Evolutionary conservation across 2,888 invertebrate species (phyloP), one percentile per base, ranked within the genome.

Genomic region (Andrena minutula): DNA sequence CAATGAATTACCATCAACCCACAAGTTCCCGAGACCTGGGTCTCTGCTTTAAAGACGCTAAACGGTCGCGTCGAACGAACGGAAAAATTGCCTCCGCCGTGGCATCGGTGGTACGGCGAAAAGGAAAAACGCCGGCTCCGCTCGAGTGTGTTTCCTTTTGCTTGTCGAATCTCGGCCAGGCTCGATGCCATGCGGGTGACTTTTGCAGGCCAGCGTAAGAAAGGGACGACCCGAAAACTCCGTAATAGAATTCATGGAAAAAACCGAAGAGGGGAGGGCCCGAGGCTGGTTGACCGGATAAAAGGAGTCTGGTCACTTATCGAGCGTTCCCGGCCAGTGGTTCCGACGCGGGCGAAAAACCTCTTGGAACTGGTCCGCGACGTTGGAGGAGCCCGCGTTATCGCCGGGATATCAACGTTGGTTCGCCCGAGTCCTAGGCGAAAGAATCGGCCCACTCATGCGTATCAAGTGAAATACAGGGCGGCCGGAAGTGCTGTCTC

Each of bases 381-480:
- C n/a, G 70, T 53, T 26, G n/a, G 63, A 26, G 12, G 51, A 70
- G 69, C 63, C 76, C 76, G 32, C 70, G 77, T 69, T 81, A 77
- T 81, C 76, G 69, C 47, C 61, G 53, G 49, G 78, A 47, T 65
- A 83, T 82, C 81, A 76, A 76, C 32, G 60, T 30, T 56, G n/a
- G 12, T 30, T 28, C 28, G 20, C 23, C 28, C 4, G 26, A 23
- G 69, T 69, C 64, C 58, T 8, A 51, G 41, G 30, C n/a, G 66
- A 76, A 56, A 65, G 76, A 82, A 65, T 35, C 70, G 49, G 68
- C 63, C 64, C 85, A 73, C 49, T 83, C 79, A 82, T 84, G 83
- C 85, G 86, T 84, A 68, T 81, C 75, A 78, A 87, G 80, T 79
- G 87, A 85, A 83, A 80, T 64, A 83, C 71, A 79, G 73, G 58